Conservation (phyloP, 2,888 invertebrate genomes). For the Cartodere bifasciata region DNA sequence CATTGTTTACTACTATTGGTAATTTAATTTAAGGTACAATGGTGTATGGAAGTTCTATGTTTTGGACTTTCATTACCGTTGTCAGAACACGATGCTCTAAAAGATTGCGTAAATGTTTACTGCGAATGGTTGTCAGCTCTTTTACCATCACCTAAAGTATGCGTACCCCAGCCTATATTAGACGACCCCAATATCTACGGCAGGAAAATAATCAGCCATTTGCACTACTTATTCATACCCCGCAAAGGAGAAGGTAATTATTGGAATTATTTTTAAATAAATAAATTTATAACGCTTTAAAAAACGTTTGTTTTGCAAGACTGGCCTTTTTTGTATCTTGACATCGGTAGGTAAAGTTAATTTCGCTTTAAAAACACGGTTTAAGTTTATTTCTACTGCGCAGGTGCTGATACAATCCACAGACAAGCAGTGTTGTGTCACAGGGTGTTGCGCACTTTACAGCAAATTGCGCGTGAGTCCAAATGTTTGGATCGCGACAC, state of each 20-base stretch:
- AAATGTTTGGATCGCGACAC: slow-evolving; percentile 68
- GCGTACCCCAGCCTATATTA: slow-evolving; percentile 78
- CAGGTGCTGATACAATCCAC: slow-evolving; percentile 80
- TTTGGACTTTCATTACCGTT: slow-evolving; percentile 84
- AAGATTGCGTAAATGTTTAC: slow-evolving; percentile 92
- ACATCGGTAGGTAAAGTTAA: slow-evolving; percentile 73
- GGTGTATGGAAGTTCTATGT: slow-evolving; percentile 80
- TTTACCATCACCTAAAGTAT: slow-evolving; percentile 68
- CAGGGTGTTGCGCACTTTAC: slow-evolving; percentile 73
- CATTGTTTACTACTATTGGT: not conserved
- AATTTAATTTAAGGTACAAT: slow-evolving; percentile 53
- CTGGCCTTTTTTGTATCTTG: slow-evolving; percentile 82
- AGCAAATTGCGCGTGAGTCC: slow-evolving; percentile 66
- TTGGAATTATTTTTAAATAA: slow-evolving; percentile 1
- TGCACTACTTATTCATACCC: slow-evolving; percentile 90
- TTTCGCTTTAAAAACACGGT: too few species aligned
- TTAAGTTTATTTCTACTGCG: too few species aligned
- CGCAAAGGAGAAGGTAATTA: slow-evolving; percentile 78
- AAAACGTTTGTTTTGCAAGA: slow-evolving; percentile 51
- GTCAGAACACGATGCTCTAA: slow-evolving; percentile 84
- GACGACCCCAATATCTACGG: slow-evolving; percentile 86
- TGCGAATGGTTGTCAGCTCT: slow-evolving; percentile 93
- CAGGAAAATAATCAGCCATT: slow-evolving; percentile 79
- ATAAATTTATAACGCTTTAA: slow-evolving; percentile 4
- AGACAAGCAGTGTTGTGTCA: slow-evolving; percentile 90